These are phyloP conservation scores for Callithrix jacchus DNA, from an alignment of 2,113 vertebrate species.

Conservation along the genomic window DNA sequence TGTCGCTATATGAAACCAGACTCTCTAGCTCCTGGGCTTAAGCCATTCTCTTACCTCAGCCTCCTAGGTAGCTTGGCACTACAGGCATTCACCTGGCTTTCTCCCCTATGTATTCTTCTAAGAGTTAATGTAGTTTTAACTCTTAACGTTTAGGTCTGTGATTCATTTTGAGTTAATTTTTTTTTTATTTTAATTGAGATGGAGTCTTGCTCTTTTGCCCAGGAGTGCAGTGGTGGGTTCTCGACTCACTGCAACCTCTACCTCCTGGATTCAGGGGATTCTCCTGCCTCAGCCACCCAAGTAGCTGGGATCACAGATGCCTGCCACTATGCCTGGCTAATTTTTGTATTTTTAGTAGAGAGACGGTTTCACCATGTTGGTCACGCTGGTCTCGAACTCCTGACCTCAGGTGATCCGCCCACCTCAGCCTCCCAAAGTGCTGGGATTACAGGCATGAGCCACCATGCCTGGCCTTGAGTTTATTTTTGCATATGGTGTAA, in stretches of 20 bases:
- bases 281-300: not conserved
- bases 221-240: not conserved
- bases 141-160: not conserved
- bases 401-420: not conserved
- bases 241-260: not conserved
- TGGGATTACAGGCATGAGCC: not conserved
- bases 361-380: not conserved
- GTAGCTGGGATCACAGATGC: not conserved
- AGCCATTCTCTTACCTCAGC: not conserved
- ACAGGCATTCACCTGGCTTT: not conserved
- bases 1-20: not conserved
- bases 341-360: not conserved
- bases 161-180: not conserved
- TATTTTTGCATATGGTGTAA: constrained; percentile 3
- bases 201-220: not conserved
- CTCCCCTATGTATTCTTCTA: not conserved
- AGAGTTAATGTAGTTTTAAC: not conserved
- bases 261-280: not conserved
- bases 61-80: not conserved
- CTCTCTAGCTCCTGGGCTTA: not conserved
- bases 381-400: not conserved
- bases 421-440: not conserved
- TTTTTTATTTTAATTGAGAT: not conserved
- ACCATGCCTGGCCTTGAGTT: not conserved
- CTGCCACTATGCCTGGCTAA: not conserved